A percentile compares a stretch with the other conserved stretches of the same genome.
Conservation (phyloP, 2,113 vertebrate species). For the Helogale parvula region DNA sequence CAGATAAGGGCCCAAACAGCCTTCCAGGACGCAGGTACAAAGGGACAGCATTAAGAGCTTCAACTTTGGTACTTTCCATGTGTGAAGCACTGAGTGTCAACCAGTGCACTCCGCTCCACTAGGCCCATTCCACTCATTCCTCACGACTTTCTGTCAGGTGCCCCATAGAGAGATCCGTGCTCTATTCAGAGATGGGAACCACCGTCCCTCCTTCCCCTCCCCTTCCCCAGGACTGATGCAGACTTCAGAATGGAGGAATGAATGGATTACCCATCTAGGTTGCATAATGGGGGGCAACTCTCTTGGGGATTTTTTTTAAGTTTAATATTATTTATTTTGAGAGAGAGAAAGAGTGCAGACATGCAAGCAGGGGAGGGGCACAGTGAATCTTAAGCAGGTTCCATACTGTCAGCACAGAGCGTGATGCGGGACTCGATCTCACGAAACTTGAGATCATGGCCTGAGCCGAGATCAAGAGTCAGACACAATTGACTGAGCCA, state of each 20-base stretch:
- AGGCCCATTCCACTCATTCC: too few species aligned
- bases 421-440: too few species aligned
- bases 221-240: background rate
- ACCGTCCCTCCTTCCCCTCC: background rate
- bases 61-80: background rate
- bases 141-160: background rate
- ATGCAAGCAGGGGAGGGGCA: too few species aligned
- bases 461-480: too few species aligned
- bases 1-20: background rate
- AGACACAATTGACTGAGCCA: too few species aligned
- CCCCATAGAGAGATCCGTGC: background rate
- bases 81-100: background rate
- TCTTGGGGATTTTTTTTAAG: background rate
- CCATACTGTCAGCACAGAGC: too few species aligned
- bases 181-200: background rate
- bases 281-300: background rate
- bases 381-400: too few species aligned
- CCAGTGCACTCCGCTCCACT: background rate
- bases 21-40: fast-evolving
- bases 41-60: background rate
- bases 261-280: background rate
- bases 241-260: background rate
- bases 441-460: too few species aligned
- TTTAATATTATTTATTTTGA: too few species aligned
- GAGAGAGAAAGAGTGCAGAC: too few species aligned